Evolutionary conservation across 2,888 invertebrate genomes (phyloP), one percentile per base, ranked within the genome.

Genomic region (Trissolcus japonicus): DNA sequence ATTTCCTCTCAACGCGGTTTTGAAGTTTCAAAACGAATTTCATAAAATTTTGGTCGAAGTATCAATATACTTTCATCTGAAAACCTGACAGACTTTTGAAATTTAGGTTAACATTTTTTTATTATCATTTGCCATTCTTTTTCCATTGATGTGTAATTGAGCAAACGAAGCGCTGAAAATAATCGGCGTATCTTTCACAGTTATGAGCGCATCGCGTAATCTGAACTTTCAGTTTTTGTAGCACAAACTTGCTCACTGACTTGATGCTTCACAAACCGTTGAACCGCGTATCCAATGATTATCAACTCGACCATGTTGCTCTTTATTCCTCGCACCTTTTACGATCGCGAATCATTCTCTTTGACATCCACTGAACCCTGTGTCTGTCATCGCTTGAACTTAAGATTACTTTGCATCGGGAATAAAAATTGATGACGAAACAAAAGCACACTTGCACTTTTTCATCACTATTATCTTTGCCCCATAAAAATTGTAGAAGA

Each of bases 201-300:
- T 69, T 69, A 69, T 69, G 41, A 71, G 63, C 13, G 19, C 40
- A 40, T 55, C 14, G 14, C 17, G 54, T 59, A 59, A 63, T 63
- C 48, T 46, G 43, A 62, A 71, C 50, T 67, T 67, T 66, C 14
- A 67, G 61, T 56, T 74, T 61, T 67, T 65, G 60, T 46, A 43
- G 61, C 16, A 40, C 16, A 56, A 56, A 59, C 72, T 25, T 62
- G 71, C 55, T 76, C 76, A 71, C 17, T 53, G 61, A 59, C 62
- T 67, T 62, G 73, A 66, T 56, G 72, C 72, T 76, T 67, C 62
- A 59, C 67, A 60, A 67, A 62, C 72, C 67, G 67, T 72, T 76
- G 72, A 76, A 72, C 76, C 72, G 35, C 35, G 76, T 62, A 55
- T 76, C 72, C 53, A 72, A 76, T 61, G 76, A 67, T 76, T 66